A percentile compares a stretch with the other conserved stretches of the same genome.
Conservation (phyloP, 2,797 vertebrate species). For the Pygocentrus nattereri region DNA sequence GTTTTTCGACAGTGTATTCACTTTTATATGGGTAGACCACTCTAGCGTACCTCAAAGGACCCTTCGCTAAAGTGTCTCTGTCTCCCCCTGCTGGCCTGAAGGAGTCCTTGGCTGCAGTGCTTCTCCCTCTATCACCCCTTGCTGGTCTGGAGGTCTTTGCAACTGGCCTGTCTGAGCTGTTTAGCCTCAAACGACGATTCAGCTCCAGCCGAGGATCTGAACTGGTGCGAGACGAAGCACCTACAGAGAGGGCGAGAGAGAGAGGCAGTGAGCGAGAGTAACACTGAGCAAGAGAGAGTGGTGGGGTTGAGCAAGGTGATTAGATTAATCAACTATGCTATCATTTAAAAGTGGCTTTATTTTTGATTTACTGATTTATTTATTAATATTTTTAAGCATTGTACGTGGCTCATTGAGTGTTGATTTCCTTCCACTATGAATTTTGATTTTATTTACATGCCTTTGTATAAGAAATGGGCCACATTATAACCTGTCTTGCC, state of each 20-base stretch:
- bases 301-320: neutral
- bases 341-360: no score
- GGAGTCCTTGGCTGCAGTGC: neutral
- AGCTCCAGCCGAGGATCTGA: conserved; percentile 66
- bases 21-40: neutral
- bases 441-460: no score
- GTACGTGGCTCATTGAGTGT: no score
- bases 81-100: conserved; percentile 39
- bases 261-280: neutral
- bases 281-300: no score
- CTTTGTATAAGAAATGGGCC: no score
- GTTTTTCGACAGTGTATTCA: no score
- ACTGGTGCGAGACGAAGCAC: conserved; percentile 57
- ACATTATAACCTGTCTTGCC: no score
- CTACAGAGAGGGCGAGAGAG: conserved; percentile 55
- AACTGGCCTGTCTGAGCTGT: conserved; percentile 63
- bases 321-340: no score
- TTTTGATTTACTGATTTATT: no score
- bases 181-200: conserved; percentile 54
- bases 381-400: no score
- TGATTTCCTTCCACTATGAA: no score
- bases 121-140: conserved; percentile 22
- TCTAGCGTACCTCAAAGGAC: conserved; percentile 6
- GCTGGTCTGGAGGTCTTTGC: conserved; percentile 50
- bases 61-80: neutral